These are phyloP conservation scores for Penaeus japonicus DNA, from an alignment of 1,140 invertebrate species.

Conservation along the genomic window DNA sequence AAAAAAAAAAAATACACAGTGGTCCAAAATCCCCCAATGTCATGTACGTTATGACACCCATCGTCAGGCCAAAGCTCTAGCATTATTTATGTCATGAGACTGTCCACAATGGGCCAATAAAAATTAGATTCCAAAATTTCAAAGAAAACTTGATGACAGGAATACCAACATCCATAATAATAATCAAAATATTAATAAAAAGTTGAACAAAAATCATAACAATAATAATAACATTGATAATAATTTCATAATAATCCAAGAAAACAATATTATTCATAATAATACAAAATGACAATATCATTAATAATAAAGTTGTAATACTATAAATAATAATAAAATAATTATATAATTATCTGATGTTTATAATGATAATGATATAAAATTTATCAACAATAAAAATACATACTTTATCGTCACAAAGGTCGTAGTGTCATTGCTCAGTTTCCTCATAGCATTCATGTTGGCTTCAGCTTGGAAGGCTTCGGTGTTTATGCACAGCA, in stretches of 20 bases:
- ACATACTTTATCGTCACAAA: constrained; percentile 61
- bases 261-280: background rate
- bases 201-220: background rate
- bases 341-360: too few species aligned
- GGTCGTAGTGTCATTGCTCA: constrained; percentile 59
- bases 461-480: constrained; percentile 74
- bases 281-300: background rate
- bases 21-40: too few species aligned
- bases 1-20: too few species aligned
- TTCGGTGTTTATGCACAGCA: constrained; percentile 73
- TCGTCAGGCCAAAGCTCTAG: too few species aligned
- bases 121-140: background rate
- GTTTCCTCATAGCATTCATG: constrained; percentile 68
- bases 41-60: too few species aligned
- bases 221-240: background rate
- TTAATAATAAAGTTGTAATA: background rate
- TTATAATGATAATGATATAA: background rate
- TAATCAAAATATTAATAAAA: background rate
- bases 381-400: constrained; percentile 62
- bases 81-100: too few species aligned
- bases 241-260: background rate
- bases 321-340: background rate
- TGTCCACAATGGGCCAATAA: too few species aligned
- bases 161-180: background rate
- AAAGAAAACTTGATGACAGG: background rate